These are phyloP conservation scores for Phengaris alcon DNA, from an alignment of 2,888 invertebrate genomes.

Conservation along the genomic window DNA sequence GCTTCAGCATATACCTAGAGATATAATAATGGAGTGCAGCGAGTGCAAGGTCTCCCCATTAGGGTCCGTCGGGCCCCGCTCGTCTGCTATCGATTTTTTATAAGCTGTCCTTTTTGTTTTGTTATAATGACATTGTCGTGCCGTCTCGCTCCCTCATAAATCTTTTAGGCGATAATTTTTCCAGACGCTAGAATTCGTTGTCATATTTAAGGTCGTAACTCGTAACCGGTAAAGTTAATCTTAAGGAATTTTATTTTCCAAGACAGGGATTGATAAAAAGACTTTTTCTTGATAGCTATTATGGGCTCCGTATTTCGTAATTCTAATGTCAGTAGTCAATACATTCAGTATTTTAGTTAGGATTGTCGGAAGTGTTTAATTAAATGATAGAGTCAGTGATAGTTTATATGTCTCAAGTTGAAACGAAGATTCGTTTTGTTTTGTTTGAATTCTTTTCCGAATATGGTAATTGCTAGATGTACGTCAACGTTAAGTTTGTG, in stretches of 20 bases:
- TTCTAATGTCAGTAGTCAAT: neutral
- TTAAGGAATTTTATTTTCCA: neutral
- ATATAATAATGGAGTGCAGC: neutral
- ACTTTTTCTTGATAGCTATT: neutral
- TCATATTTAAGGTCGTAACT: neutral
- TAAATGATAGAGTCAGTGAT: too few relatives aligned
- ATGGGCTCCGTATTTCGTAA: neutral
- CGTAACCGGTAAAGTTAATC: neutral
- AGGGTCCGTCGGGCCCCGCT: slow-evolving; percentile 18
- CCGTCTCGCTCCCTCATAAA: slow-evolving; percentile 3
- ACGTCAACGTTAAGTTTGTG: too few relatives aligned
- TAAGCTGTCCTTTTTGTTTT: slow-evolving; percentile 26
- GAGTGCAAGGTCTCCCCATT: slow-evolving; percentile 17
- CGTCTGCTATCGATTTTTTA: slow-evolving; percentile 25
- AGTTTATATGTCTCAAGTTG: too few relatives aligned
- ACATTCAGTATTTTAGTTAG: neutral
- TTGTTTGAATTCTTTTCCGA: too few relatives aligned
- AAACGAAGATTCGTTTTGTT: too few relatives aligned
- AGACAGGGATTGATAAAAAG: neutral
- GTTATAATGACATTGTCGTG: slow-evolving; percentile 2
- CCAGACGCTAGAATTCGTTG: neutral
- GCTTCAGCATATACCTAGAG: neutral
- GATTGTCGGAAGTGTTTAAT: neutral
- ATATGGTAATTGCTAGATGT: too few relatives aligned
- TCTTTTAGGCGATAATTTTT: slow-evolving; percentile 10